Evolutionary conservation across 2,113 vertebrate genomes (phyloP).

Genomic region (Epinephelus lanceolatus): DNA sequence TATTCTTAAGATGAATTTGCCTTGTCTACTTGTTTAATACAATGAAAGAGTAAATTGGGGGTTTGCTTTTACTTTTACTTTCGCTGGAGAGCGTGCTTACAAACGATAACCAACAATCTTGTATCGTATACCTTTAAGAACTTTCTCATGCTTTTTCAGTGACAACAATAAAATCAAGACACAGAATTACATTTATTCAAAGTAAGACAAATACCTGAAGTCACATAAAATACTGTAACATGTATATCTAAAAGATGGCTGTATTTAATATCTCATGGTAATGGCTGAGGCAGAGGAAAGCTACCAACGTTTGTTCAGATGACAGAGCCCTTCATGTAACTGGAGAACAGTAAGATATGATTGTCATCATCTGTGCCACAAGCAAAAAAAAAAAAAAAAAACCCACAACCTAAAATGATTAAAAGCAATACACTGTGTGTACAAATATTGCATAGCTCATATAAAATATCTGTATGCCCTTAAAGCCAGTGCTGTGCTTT

Average conservation of each 20-base stretch:
- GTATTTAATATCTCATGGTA: constrained; percentile 56
- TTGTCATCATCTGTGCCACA: constrained; percentile 85
- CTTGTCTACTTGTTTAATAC: too few relatives aligned
- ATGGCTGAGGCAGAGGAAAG: constrained; percentile 66
- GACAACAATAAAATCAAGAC: constrained; percentile 49
- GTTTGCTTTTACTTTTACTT: too few relatives aligned
- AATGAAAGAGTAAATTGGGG: too few relatives aligned
- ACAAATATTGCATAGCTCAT: constrained; percentile 89
- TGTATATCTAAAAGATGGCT: constrained; percentile 65
- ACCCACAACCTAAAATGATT: constrained; percentile 54
- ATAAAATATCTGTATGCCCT: constrained; percentile 73
- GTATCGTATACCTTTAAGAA: not conserved
- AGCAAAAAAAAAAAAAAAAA: constrained; percentile 41
- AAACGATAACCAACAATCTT: too few relatives aligned
- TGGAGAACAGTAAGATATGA: constrained; percentile 86
- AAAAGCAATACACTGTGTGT: constrained; percentile 66
- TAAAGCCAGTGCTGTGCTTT: constrained; percentile 75
- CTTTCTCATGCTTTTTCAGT: not conserved
- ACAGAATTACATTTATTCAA: constrained; percentile 78
- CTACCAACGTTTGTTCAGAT: constrained; percentile 74
- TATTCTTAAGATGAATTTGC: too few relatives aligned
- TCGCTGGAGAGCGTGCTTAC: too few relatives aligned
- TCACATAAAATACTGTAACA: constrained; percentile 73
- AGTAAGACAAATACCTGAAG: constrained; percentile 77
- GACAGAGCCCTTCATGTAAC: constrained; percentile 87